Base-by-base conservation (phyloP, 2,888 invertebrate species). In the Sussaba pulchella region DNA sequence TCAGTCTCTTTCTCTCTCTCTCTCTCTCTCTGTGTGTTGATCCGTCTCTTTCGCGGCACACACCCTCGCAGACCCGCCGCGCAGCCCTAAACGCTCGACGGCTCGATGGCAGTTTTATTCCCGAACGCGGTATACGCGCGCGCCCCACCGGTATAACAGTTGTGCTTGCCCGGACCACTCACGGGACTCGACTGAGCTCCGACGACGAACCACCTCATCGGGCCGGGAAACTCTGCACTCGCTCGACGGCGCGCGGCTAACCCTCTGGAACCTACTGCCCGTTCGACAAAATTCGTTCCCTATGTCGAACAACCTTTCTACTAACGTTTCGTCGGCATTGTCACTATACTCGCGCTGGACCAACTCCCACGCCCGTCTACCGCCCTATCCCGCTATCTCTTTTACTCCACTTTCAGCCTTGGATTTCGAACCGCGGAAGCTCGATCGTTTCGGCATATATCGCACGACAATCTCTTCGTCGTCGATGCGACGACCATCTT, bases 131-230 rank as follows among this genome's bases (percentile, higher is more conserved):
- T 57, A 14, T 57, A 80, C 70, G 73, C 77, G 74, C 81, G 67
- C 72, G 77, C 78, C n/a, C n/a, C 69, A 75, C 78, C 80, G 59
- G 31, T 57, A 70, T 70, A 47, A 59, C 67, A 19, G 31, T 70
- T 47, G 84, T 89, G 88, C 88, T 89, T 88, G 87, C 91, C 91
- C 91, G 91, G 89, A 83, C 73, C 81, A 91, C 89, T 90, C 90
- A 90, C 91, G 90, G 91, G 91, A 91, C 90, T 89, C 88, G 87
- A 91, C 91, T 91, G 91, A 82, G 80, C 76, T 80, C 67, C 70
- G 72, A 31, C 4, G n/a, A n/a, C n/a, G n/a, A n/a, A n/a, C 69
- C 74, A 70, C 69, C 73, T 73, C 31, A 31, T 6, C 31, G 6
- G 31, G 81, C 83, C 80, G 81, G 81, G 77, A 75, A 74, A 72